Evolutionary conservation across 2,113 vertebrate species (phyloP), one percentile per base, ranked within the genome.

Genomic region (Spermophilus dauricus): DNA sequence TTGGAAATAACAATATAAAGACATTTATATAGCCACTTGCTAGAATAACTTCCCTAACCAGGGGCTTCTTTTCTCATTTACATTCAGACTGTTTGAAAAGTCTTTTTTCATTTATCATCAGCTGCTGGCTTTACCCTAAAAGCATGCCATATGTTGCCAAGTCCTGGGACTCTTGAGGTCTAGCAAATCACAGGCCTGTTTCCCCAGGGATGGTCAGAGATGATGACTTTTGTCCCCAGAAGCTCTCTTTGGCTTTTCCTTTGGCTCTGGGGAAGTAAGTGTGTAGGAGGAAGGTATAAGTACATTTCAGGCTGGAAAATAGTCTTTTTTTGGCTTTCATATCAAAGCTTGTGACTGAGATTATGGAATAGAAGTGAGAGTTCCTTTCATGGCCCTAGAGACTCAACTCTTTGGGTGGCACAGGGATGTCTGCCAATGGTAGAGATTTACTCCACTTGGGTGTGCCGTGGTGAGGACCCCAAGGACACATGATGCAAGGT

Each of bases 1-100:
- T 98, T 98, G 93, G 98, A 99, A 99, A 99, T 99, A 99, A 99
- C 98, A 99, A 99, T 98, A 98, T 99, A 98, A 99, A 99, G 98
- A 98, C 98, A 98, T 99, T 99, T 98, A 99, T 98, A 98, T 98
- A 97, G 98, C 98, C 98, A 98, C 98, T 99, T 98, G 98, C 98
- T 98, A 97, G 96, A 98, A 95, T 98, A 98, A 98, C 98, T 98
- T 98, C 97, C 78, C 95, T 98, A 99, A 98, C 97, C 76, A 18
- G 92, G 96, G 96, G 81, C 98, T 98, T 96, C 98, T 98, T 97
- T 83, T 42, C 97, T 97, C 97, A 98, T 98, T 98, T 98, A 80
- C 97, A 96, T 98, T 81, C 11, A 39, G 96, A 48, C 93, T 94
- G 83, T 89, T 87, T 65, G 95, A 89, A 92, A 94, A 39, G 72